Percentiles rank a stretch among this genome's conserved stretches.
These are phyloP conservation scores for rat (Rattus norvegicus) DNA, from an alignment of 2,113 vertebrate species.

Conservation along the genomic window DNA sequence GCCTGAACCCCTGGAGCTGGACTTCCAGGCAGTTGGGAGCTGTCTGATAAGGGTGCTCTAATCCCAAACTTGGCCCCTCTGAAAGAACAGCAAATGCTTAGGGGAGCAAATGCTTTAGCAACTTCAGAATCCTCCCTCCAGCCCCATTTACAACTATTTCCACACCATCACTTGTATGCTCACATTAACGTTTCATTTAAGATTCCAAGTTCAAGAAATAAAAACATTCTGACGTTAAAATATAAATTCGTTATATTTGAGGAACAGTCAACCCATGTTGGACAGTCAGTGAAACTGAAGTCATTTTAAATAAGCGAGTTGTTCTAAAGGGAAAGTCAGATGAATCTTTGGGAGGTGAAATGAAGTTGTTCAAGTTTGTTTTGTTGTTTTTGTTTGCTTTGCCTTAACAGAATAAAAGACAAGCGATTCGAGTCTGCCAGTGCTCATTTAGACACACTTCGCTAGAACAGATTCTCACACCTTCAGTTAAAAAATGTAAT, in stretches of 20 bases:
- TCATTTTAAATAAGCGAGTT: conserved; percentile 6
- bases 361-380: background rate
- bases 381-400: background rate
- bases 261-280: background rate
- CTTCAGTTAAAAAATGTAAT: background rate
- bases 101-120: background rate
- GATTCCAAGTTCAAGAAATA: background rate
- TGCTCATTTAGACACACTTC: background rate
- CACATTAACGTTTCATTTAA: background rate
- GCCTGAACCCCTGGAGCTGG: background rate
- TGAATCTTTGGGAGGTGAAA: background rate
- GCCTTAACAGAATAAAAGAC: conserved; percentile 39
- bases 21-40: background rate
- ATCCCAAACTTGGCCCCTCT: background rate
- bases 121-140: background rate
- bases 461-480: background rate
- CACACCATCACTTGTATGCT: background rate
- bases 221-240: background rate
- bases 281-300: background rate
- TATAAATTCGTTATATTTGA: background rate
- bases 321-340: conserved; percentile 31
- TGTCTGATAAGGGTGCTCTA: background rate
- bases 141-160: background rate
- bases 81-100: background rate
- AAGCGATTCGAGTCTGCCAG: conserved; percentile 10